A percentile compares a stretch with the other conserved stretches of the same genome.
Conservation (phyloP, 2,888 invertebrate genomes). For the Phyto melanocephala region DNA sequence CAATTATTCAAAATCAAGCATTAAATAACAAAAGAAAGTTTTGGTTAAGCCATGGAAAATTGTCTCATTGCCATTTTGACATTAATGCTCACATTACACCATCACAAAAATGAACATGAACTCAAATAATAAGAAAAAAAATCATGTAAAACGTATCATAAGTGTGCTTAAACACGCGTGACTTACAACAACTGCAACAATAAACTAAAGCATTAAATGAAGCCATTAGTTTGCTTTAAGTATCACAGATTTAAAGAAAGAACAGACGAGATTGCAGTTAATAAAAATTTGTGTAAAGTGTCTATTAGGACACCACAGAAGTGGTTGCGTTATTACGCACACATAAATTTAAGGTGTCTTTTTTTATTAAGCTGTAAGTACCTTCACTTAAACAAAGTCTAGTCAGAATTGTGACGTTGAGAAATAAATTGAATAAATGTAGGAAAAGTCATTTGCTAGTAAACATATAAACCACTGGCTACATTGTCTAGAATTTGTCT, state of each 20-base stretch:
- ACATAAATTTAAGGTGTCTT: too few species aligned
- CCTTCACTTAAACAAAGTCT: too few species aligned
- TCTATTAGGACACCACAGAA: neutral
- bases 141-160: conserved; percentile 14
- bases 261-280: neutral
- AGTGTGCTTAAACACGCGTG: conserved; percentile 20
- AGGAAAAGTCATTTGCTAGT: neutral
- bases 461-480: neutral
- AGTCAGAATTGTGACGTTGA: too few species aligned
- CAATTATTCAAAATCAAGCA: neutral
- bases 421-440: too few species aligned
- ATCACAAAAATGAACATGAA: neutral
- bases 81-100: neutral
- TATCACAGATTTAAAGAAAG: neutral
- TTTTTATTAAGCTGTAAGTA: too few species aligned
- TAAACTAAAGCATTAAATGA: neutral
- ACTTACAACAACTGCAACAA: neutral
- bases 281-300: neutral
- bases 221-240: neutral
- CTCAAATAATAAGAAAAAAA: neutral
- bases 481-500: neutral
- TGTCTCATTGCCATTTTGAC: neutral
- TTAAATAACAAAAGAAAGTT: conserved; percentile 9
- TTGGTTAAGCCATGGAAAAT: neutral
- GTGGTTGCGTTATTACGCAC: too few species aligned